A percentile compares a stretch with the other conserved stretches of the same genome.
phyloP scores from a whole-genome alignment of 2,797 vertebrate species.

The Xenopus petersii region DNA sequence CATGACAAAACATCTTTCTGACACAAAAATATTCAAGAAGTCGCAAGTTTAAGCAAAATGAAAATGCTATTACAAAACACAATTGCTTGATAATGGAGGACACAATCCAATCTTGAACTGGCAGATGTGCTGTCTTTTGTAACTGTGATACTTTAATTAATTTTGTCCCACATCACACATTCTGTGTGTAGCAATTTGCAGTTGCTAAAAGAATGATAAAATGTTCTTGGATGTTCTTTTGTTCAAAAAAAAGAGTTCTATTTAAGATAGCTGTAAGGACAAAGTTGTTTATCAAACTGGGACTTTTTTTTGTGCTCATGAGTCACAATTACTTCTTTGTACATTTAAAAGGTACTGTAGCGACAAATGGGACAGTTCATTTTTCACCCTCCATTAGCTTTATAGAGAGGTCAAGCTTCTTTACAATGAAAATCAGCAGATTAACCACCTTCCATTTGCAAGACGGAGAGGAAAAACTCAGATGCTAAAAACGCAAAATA shows the following conservation, averaged over 20 bases:
- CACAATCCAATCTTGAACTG: background rate
- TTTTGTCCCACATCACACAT: background rate
- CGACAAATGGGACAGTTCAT: background rate
- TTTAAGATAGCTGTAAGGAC: background rate
- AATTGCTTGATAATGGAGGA: background rate
- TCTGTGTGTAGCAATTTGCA: background rate
- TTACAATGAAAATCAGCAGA: no score
- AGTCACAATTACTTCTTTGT: background rate
- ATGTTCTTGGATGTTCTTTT: background rate
- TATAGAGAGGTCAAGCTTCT: slow-evolving; percentile 5
- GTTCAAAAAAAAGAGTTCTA: background rate
- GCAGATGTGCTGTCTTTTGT: slow-evolving; percentile 7
- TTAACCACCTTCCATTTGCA: no score
- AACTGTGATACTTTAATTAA: slow-evolving; percentile 2
- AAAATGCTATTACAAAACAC: slow-evolving; percentile 4
- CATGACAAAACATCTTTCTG: no score
- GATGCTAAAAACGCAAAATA: no score
- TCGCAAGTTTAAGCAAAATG: slow-evolving; percentile 4
- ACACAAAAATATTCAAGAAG: no score
- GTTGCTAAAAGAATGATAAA: no score
- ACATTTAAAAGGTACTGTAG: background rate
- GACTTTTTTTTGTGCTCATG: background rate
- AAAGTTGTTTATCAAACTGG: background rate
- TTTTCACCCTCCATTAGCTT: background rate
- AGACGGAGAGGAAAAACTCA: no score